Percentiles rank a stretch among this genome's conserved stretches.
phyloP scores from a whole-genome alignment of 2,113 vertebrate genomes.

The Colaptes auratus region DNA sequence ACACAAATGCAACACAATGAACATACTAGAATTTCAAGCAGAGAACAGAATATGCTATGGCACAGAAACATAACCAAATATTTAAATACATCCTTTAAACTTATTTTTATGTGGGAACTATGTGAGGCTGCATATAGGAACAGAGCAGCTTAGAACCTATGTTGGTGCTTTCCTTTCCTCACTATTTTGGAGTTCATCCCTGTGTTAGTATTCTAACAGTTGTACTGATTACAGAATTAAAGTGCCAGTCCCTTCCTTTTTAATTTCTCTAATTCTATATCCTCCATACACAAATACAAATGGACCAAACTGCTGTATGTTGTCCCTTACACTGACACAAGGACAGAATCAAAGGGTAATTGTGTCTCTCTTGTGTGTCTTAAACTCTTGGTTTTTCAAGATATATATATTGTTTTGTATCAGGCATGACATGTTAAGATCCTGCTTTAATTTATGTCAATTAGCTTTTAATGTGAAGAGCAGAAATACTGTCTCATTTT shows the following conservation, averaged over 20 bases:
- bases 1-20: background rate
- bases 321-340: background rate
- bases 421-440: background rate
- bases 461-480: background rate
- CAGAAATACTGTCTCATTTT: background rate
- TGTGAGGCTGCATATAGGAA: background rate
- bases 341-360: background rate
- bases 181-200: background rate
- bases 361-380: background rate
- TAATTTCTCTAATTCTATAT: background rate
- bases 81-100: background rate
- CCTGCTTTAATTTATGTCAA: background rate
- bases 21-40: background rate
- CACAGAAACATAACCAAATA: background rate
- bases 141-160: background rate
- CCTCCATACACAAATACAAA: background rate
- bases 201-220: background rate
- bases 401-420: background rate
- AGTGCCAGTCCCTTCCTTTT: background rate
- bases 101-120: background rate
- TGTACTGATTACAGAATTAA: background rate
- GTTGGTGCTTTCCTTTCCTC: background rate
- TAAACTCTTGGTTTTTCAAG: background rate
- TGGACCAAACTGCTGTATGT: background rate
- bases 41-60: background rate